Evolutionary conservation across 2,113 vertebrate species (phyloP).

Genomic region (Acrocephalus arundinaceus): DNA sequence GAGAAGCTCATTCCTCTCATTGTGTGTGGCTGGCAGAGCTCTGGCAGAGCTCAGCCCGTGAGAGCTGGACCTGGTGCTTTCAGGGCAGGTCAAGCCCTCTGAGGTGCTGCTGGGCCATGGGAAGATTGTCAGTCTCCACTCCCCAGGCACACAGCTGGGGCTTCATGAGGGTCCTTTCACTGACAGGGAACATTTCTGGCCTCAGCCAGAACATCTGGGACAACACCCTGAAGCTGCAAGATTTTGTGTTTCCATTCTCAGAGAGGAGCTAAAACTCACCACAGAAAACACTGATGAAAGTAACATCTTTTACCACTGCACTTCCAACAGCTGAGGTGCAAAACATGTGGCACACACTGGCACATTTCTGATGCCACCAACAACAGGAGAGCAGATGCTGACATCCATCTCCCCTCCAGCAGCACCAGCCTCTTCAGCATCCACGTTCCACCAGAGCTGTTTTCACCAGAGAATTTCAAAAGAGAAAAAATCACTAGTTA

Average conservation of each 20-base stretch:
- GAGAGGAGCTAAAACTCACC: neutral
- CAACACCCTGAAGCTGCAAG: neutral
- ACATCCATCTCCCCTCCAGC: neutral
- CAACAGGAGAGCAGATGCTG: neutral
- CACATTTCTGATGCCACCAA: neutral
- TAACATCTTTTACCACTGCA: neutral
- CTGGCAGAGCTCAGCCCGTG: neutral
- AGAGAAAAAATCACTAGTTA: neutral
- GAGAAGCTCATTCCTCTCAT: accelerated
- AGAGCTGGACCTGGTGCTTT: neutral
- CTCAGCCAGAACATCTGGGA: neutral
- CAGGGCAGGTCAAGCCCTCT: neutral
- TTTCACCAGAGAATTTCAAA: neutral
- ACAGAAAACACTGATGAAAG: neutral
- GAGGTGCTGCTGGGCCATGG: neutral
- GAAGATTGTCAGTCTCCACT: neutral
- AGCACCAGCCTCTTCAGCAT: neutral
- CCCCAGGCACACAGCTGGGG: neutral
- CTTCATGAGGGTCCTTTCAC: neutral
- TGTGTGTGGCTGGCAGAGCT: neutral
- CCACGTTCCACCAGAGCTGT: neutral
- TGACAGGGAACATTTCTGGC: neutral
- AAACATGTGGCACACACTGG: accelerated
- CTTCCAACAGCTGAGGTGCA: neutral
- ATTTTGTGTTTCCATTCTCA: neutral